phyloP scores from a whole-genome alignment of 2,113 vertebrate species.

The Lepisosteus osseus region DNA sequence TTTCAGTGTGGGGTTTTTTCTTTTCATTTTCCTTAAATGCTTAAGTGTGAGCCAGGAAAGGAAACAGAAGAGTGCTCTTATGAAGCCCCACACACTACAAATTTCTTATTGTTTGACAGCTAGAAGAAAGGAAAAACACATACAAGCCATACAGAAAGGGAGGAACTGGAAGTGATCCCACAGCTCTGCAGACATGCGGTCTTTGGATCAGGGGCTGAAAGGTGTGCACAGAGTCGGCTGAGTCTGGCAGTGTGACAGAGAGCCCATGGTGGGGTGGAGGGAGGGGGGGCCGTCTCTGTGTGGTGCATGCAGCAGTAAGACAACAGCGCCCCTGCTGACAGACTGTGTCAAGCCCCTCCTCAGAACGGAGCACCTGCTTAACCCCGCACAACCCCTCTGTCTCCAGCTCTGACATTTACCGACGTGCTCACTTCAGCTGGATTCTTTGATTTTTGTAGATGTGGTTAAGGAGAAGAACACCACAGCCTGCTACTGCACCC shows the following conservation, averaged over 20 bases:
- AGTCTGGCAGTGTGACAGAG: neutral
- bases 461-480: neutral
- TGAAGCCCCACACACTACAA: too few species aligned
- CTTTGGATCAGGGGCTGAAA: slow-evolving; percentile 9
- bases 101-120: too few species aligned
- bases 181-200: slow-evolving; percentile 27
- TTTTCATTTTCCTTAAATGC: too few species aligned
- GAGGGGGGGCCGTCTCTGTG: neutral
- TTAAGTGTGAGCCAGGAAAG: too few species aligned
- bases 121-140: too few species aligned
- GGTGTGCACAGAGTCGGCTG: neutral
- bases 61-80: too few species aligned
- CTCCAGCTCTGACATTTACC: neutral
- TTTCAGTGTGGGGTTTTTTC: too few species aligned
- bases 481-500: too few species aligned
- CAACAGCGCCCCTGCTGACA: slow-evolving; percentile 6
- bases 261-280: too few species aligned
- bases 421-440: neutral
- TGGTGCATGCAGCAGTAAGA: neutral
- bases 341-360: neutral
- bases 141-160: too few species aligned
- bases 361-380: neutral
- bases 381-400: neutral
- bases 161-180: neutral
- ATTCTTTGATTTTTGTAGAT: neutral